These are phyloP conservation scores for Gobiocypris rarus DNA, from an alignment of 2,113 vertebrate genomes.

Conservation along the genomic window DNA sequence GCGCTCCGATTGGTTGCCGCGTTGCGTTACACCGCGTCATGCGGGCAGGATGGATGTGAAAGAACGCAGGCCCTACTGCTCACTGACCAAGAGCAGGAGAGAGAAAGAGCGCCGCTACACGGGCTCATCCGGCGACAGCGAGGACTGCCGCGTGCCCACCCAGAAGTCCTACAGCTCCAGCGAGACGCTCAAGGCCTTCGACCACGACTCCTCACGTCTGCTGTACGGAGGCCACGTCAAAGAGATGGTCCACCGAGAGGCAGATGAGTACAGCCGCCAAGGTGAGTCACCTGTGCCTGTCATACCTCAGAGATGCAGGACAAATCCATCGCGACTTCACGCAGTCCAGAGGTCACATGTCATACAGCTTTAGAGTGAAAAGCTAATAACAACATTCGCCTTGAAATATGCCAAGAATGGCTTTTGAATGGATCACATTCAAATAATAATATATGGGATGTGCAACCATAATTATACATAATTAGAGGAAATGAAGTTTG, in stretches of 20 bases:
- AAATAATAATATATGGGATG: conserved; percentile 15
- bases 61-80: conserved; percentile 96
- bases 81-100: conserved; percentile 91
- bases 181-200: conserved; percentile 96
- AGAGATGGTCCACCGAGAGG: conserved; percentile 92
- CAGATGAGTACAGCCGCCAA: conserved; percentile 87
- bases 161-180: conserved; percentile 99
- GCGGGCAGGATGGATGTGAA: conserved; percentile 98
- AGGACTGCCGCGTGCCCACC: conserved; percentile 92
- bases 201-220: conserved; percentile 91
- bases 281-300: conserved; percentile 71
- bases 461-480: conserved; percentile 21
- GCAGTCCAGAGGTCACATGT: neutral
- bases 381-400: neutral
- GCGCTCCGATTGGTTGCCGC: neutral
- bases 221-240: conserved; percentile 91
- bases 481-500: conserved; percentile 27
- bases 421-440: neutral
- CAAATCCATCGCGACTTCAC: neutral
- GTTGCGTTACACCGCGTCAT: conserved; percentile 69
- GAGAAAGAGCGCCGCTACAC: conserved; percentile 89
- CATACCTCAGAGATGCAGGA: neutral
- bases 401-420: neutral
- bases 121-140: conserved; percentile 88
- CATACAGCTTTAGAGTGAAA: neutral